Conservation (phyloP, 2,888 invertebrate genomes). For the Watsonalla cultraria region DNA sequence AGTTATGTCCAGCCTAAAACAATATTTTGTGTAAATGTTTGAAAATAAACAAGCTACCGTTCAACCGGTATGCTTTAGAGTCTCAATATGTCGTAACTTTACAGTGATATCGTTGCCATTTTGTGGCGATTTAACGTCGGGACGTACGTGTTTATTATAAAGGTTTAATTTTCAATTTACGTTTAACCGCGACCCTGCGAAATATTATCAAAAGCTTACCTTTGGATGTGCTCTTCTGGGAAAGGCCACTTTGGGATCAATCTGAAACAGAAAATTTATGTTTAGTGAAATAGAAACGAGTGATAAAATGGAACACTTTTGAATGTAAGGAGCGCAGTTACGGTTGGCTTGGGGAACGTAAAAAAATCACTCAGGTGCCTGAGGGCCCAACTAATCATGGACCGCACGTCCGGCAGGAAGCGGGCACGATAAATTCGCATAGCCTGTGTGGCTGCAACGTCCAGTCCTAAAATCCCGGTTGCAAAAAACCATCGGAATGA, state of each 20-base stretch:
- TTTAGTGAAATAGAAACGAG: neutral
- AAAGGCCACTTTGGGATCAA: conserved; percentile 99
- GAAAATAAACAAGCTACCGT: conserved; percentile 67
- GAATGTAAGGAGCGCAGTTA: conserved; percentile 7
- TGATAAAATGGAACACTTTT: neutral
- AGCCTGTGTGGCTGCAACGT: conserved; percentile 54
- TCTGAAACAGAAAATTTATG: conserved; percentile 82
- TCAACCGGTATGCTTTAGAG: conserved; percentile 50
- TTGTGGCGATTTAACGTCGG: conserved; percentile 50
- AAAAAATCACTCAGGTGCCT: conserved; percentile 47
- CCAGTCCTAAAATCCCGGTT: conserved; percentile 61
- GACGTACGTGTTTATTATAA: conserved; percentile 54
- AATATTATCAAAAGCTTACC: conserved; percentile 81
- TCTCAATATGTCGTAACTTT: conserved; percentile 58
- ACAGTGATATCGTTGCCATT: conserved; percentile 35
- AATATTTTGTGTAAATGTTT: conserved; percentile 76
- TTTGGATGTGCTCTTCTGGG: conserved; percentile 99
- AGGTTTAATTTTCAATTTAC: conserved; percentile 57
- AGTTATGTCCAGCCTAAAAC: conserved; percentile 76
- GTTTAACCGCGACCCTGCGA: conserved; percentile 34
- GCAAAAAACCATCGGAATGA: conserved; percentile 71
- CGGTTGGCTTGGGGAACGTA: conserved; percentile 15
- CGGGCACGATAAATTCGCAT: conserved; percentile 66
- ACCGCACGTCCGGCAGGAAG: conserved; percentile 49
- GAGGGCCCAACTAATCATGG: conserved; percentile 59